Evolutionary conservation across 92 coral and sea anemone species (phyloP).

Genomic region (Muricea muricata): DNA sequence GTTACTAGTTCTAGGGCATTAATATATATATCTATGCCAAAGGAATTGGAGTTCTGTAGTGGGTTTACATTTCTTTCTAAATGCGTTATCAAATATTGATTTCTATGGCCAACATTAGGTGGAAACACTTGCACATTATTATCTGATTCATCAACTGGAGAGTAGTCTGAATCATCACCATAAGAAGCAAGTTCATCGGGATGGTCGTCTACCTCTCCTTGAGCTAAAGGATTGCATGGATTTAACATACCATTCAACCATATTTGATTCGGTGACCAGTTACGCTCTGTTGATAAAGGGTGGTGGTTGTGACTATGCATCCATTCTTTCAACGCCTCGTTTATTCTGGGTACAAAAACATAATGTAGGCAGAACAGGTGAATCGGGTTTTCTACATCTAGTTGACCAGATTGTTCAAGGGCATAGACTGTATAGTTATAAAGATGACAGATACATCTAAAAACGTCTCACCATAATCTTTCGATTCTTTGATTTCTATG

Average conservation of each 20-base stretch:
- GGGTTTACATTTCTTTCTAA: conserved; percentile 53
- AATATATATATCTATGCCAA: conserved; percentile 62
- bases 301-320: conserved; percentile 53
- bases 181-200: conserved; percentile 46
- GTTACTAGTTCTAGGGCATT: conserved; percentile 35
- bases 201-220: conserved; percentile 47
- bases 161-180: conserved; percentile 53
- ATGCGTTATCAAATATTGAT: conserved; percentile 49
- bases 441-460: conserved; percentile 62
- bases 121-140: conserved; percentile 60
- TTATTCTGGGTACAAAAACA: conserved; percentile 49
- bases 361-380: conserved; percentile 32
- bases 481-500: conserved; percentile 77
- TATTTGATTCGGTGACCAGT: conserved; percentile 67
- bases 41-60: conserved; percentile 52
- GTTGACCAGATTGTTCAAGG: conserved; percentile 71
- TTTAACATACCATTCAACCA: conserved; percentile 60
- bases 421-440: conserved; percentile 72
- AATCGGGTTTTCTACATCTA: conserved; percentile 66
- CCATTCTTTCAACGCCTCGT: conserved; percentile 56
- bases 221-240: conserved; percentile 57
- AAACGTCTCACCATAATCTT: conserved; percentile 78
- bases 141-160: conserved; percentile 63
- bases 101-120: conserved; percentile 48
- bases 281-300: conserved; percentile 56